These are phyloP conservation scores for Sanderia malayensis DNA, from an alignment of 30 jellyfish, hydroid and myxozoan species.

Conservation along the genomic window DNA sequence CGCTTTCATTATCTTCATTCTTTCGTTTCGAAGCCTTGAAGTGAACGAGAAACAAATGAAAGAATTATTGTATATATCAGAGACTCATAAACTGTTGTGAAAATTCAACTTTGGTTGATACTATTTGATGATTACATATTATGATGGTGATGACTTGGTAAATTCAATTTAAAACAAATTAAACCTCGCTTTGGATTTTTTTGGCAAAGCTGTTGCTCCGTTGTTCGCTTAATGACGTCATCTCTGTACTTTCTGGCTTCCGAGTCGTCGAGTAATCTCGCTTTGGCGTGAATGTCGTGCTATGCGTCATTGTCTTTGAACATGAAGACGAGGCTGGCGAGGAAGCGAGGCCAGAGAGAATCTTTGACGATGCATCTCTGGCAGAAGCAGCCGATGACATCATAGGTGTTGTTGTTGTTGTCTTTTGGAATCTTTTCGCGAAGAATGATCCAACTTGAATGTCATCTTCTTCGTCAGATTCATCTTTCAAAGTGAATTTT, in stretches of 20 bases:
- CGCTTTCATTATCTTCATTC: too few species aligned
- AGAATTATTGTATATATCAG: too few species aligned
- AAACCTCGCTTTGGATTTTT: background rate
- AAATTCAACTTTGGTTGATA: too few species aligned
- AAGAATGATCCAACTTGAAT: constrained; percentile 50
- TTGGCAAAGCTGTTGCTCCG: background rate
- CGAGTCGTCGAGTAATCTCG: constrained; percentile 8
- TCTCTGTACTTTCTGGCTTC: background rate
- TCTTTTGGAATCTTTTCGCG: constrained; percentile 22
- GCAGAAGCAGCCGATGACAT: constrained; percentile 87
- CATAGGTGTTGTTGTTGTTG: constrained; percentile 19
- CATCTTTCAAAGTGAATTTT: constrained; percentile 40
- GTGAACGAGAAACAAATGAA: too few species aligned
- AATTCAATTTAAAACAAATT: background rate
- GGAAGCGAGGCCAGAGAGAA: constrained; percentile 19
- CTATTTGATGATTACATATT: background rate
- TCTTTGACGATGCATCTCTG: constrained; percentile 62
- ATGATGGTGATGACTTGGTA: background rate
- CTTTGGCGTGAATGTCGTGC: constrained; percentile 6
- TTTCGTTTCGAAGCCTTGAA: too few species aligned
- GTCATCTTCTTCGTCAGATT: constrained; percentile 42
- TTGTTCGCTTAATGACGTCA: background rate
- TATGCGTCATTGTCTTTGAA: background rate
- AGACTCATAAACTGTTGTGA: too few species aligned
- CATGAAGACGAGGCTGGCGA: constrained; percentile 25